These are phyloP conservation scores for Elmis aenea DNA, from an alignment of 2,888 invertebrate genomes.

Conservation along the genomic window DNA sequence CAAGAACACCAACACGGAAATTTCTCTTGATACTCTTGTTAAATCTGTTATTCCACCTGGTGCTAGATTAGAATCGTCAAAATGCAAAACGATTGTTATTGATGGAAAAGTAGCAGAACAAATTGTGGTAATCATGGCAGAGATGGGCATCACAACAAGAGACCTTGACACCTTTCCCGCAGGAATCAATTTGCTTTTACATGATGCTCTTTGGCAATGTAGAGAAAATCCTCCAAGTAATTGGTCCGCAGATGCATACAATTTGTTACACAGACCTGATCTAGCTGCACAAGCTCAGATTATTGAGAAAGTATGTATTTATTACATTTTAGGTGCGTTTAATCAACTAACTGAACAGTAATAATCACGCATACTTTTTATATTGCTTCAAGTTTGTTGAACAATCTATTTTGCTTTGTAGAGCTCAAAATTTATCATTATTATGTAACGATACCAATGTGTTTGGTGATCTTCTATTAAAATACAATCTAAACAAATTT, in stretches of 20 bases:
- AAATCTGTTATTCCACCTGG: conserved; percentile 18
- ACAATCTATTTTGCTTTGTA: too few relatives aligned
- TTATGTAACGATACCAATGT: too few relatives aligned
- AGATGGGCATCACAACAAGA: conserved; percentile 56
- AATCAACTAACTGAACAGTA: too few relatives aligned
- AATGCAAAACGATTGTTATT: conserved; percentile 16
- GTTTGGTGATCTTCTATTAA: too few relatives aligned
- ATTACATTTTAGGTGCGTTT: too few relatives aligned
- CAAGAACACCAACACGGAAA: conserved; percentile 11
- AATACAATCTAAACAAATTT: too few relatives aligned
- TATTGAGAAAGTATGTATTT: conserved; percentile 30
- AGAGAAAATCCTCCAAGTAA: conserved; percentile 66
- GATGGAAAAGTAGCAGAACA: conserved; percentile 41
- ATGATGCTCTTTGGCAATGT: conserved; percentile 65
- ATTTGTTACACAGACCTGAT: conserved; percentile 67
- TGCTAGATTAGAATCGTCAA: conserved; percentile 35
- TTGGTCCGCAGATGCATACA: conserved; percentile 68
- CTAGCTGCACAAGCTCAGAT: conserved; percentile 55
- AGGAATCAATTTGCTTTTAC: conserved; percentile 63
- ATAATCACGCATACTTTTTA: not conserved
- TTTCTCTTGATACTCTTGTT: conserved; percentile 29
- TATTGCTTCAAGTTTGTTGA: conserved; percentile 1
- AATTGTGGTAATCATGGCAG: conserved; percentile 53
- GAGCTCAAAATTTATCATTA: too few relatives aligned
- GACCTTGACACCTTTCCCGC: conserved; percentile 68